Percentiles rank a stretch among this genome's conserved stretches.
Conservation (phyloP, 2,797 vertebrate species). For the Spinus pinus region DNA sequence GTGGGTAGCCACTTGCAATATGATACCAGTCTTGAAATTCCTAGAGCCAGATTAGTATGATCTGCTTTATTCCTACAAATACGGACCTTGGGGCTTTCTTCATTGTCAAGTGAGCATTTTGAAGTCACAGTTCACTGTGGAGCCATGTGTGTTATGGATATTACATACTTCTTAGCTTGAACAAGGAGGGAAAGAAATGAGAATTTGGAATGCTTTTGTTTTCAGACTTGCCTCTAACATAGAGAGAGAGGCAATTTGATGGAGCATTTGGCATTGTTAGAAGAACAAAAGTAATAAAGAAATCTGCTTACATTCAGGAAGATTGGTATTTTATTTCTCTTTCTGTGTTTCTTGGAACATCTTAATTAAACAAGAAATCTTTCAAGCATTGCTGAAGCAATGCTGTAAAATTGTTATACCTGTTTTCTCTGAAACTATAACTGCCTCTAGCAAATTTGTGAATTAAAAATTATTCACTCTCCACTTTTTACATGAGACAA, state of each 20-base stretch:
- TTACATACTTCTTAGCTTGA: neutral
- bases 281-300: neutral
- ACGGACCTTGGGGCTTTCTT: neutral
- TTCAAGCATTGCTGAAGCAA: neutral
- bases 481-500: neutral
- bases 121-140: neutral
- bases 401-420: neutral
- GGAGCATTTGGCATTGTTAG: neutral
- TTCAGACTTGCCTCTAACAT: slow-evolving; percentile 14
- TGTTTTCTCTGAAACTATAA: neutral
- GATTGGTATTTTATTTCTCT: neutral
- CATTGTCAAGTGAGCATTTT: slow-evolving; percentile 1
- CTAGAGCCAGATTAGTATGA: slow-evolving; percentile 53
- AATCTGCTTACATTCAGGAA: neutral
- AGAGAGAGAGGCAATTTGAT: neutral
- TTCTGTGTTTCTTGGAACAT: slow-evolving; percentile 2
- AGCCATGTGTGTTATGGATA: slow-evolving; percentile 5
- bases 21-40: slow-evolving; percentile 63
- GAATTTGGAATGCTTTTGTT: slow-evolving; percentile 47
- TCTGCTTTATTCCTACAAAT: slow-evolving; percentile 43
- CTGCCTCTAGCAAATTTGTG: neutral
- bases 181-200: neutral
- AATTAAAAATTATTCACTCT: neutral
- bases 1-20: slow-evolving; percentile 55
- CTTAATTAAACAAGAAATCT: slow-evolving; percentile 29